Base-by-base conservation (phyloP, 1,140 invertebrate species). In the Pogonognathellus flavescens region DNA sequence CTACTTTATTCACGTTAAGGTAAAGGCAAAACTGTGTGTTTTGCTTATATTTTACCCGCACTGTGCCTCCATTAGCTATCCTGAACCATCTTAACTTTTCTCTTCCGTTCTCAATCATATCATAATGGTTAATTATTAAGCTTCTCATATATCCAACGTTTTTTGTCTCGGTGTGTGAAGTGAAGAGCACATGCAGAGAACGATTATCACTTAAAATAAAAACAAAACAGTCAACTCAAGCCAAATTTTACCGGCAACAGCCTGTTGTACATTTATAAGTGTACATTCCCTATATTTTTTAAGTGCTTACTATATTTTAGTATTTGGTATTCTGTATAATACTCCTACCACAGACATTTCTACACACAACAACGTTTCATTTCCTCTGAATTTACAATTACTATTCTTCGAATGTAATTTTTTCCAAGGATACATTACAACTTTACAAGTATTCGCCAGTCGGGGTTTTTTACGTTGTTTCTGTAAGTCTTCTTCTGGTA, bases 21-120 rank as follows among this genome's bases (percentile, higher is more conserved):
- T n/a, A n/a, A n/a, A n/a, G n/a, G n/a, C n/a, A n/a, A n/a, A n/a
- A n/a, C n/a, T 41, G 31, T 41, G 31, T 41, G 31, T 41, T 41
- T 41, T 41, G 31, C 31, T 41, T 41, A 41, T 41, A 41, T 41
- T 41, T 31, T 76, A 50, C 70, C 70, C 70, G 70, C 70, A 76
- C 70, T 76, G 14, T 66, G 25, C 25, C 25, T 76, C 53, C 53
- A 76, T 76, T 76, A 76, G 49, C 70, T 76, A 76, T 76, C 70
- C 70, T 76, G 10, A 76, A 50, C 70, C 70, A 76, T 76, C 70
- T 76, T 76, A 76, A 76, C 70, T 50, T 31, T 76, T 76, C 70
- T 76, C 70, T 76, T 76, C 70, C 70, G 70, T 50, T 76, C 70
- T 76, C 70, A 76, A 76, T 76, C 70, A 76, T 76, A 76, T 76